These are phyloP conservation scores for Spodoptera litura DNA, from an alignment of 1,140 invertebrate genomes.

Conservation along the genomic window DNA sequence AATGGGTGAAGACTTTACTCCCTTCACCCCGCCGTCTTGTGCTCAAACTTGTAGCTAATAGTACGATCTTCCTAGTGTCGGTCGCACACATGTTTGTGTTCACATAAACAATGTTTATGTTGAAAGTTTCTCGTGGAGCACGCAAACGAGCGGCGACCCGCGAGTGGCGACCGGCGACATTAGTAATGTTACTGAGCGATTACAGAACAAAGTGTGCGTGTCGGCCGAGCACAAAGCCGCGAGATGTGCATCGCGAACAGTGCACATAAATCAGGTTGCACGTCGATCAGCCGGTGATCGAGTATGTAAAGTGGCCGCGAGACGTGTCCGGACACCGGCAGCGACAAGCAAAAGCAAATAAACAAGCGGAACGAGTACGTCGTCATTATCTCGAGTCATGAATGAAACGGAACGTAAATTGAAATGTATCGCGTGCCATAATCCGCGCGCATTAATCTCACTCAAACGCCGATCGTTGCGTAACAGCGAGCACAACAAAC, in stretches of 20 bases:
- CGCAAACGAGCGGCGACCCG: slow-evolving; percentile 13
- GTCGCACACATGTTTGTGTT: slow-evolving; percentile 46
- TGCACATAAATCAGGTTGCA: slow-evolving; percentile 16
- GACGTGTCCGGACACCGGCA: slow-evolving; percentile 57
- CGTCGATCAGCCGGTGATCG: slow-evolving; percentile 43
- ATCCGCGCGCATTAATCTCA: slow-evolving; percentile 85
- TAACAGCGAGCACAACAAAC: slow-evolving; percentile 77
- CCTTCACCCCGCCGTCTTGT: slow-evolving; percentile 80
- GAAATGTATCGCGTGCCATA: slow-evolving; percentile 85
- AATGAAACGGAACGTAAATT: slow-evolving; percentile 85
- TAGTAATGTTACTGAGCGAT: not conserved
- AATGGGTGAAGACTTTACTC: slow-evolving; percentile 83
- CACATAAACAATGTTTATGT: slow-evolving; percentile 42
- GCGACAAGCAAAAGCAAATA: slow-evolving; percentile 73
- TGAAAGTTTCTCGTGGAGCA: slow-evolving; percentile 27
- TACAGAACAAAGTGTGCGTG: slow-evolving; percentile 9
- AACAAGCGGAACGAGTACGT: slow-evolving; percentile 76
- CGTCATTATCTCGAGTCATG: slow-evolving; percentile 83
- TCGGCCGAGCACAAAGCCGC: slow-evolving; percentile 9
- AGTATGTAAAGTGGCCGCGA: slow-evolving; percentile 57
- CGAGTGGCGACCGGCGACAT: not conserved
- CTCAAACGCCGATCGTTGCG: slow-evolving; percentile 83
- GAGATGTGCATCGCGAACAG: slow-evolving; percentile 2
- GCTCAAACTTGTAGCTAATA: slow-evolving; percentile 81
- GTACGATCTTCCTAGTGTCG: slow-evolving; percentile 71